A percentile compares a stretch with the other conserved stretches of the same genome.
Evolutionary conservation across 2,113 vertebrate genomes (phyloP).

Genomic region (Cryptotis parvus): DNA sequence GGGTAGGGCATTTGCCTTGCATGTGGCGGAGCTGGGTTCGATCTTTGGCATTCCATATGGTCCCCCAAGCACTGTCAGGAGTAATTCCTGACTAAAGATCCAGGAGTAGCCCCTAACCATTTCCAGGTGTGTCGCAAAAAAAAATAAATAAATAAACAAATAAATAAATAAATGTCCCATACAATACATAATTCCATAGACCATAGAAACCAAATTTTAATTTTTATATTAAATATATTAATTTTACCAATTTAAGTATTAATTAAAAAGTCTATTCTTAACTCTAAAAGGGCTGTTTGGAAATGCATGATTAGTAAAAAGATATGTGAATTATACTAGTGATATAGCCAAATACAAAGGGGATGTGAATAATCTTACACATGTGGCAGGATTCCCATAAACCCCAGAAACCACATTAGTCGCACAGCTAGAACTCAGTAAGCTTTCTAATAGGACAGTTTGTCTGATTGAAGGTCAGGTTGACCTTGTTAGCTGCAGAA

Average conservation of each 20-base stretch:
- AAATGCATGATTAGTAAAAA: constrained; percentile 70
- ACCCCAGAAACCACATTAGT: background rate
- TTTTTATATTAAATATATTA: constrained; percentile 40
- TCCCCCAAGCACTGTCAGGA: too few species aligned
- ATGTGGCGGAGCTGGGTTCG: too few species aligned
- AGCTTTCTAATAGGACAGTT: constrained; percentile 59
- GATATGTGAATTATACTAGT: constrained; percentile 74
- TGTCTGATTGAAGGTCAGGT: constrained; percentile 78
- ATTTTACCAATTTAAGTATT: background rate
- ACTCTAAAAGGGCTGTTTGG: background rate
- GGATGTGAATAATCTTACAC: constrained; percentile 74
- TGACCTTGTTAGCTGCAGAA: constrained; percentile 73
- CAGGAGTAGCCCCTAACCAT: too few species aligned
- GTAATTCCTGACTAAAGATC: too few species aligned
- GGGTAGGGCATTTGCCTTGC: too few species aligned
- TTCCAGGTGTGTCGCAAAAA: too few species aligned
- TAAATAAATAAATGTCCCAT: background rate
- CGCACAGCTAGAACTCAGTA: constrained; percentile 54
- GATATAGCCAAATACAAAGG: constrained; percentile 69
- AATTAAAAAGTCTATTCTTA: background rate
- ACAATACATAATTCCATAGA: background rate
- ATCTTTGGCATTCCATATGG: too few species aligned
- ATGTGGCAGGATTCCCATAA: constrained; percentile 21
- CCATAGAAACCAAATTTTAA: constrained; percentile 42
- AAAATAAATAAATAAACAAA: too few species aligned